Evolutionary conservation across 2,113 vertebrate species (phyloP), one percentile per base, ranked within the genome.

Genomic region (Triplophysa rosa): DNA sequence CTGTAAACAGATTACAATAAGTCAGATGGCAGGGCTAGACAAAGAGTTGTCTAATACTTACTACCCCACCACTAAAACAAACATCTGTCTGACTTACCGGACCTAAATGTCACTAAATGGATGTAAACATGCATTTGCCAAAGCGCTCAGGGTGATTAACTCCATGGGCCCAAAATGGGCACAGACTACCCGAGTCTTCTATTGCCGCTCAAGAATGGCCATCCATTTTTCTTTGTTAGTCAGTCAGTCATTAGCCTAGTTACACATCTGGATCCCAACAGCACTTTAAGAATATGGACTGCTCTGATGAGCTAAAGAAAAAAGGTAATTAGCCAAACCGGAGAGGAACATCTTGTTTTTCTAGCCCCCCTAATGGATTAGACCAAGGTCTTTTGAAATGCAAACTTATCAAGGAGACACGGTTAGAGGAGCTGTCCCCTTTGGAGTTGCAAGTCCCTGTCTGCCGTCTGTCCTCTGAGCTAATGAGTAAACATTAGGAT

Each of bases 171-270:
- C 67, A 52, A 69, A 59, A 75, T 74, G 71, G 84, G 81, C 85
- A 87, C 81, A 82, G 87, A 83, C 84, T 81, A 14, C 81, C 82
- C 78, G 87, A 90, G 89, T 91, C 88, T 86, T 89, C 89, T 86
- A 82, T 83, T 81, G 81, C 80, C 54, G 87, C 85, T 89, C 80
- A 86, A 87, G 83, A 83, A 88, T 82, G 85, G 77, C 74, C 87
- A 84, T 81, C 85, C 88, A 93, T 92, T 91, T 91, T 91, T 92
- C 91, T 92, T 90, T 91, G 90, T 92, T 90, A 92, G 87, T 85
- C 90, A 91, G 87, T 90, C 90, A 92, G 89, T 92, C 91, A 92
- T 93, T 93, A 92, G 90, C 89, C 90, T 87, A 91, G 87, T 91
- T 92, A 89, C 90, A 93, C 91, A 92, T 93, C 90, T 92, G 90